Conservation (phyloP, 2,888 invertebrate genomes). For the Margaritifera margaritifera region DNA sequence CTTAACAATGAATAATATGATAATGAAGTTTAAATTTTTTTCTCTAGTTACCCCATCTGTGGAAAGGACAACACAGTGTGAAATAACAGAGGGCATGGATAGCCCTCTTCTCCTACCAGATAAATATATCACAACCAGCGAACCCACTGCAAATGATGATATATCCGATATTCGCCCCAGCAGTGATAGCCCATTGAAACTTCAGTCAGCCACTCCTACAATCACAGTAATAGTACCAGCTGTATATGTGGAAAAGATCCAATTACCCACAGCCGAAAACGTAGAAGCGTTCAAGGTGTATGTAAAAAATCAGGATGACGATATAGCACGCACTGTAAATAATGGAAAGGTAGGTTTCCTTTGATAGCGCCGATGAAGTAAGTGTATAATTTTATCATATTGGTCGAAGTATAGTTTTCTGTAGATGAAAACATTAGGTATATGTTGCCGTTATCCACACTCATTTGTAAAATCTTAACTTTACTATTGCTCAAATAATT, state of each 20-base stretch:
- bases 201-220: slow-evolving; percentile 16
- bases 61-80: slow-evolving; percentile 12
- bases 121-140: slow-evolving; percentile 24
- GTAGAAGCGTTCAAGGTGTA: slow-evolving; percentile 16
- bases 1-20: no score
- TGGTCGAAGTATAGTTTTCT: no score
- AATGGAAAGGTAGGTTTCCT: slow-evolving; percentile 15
- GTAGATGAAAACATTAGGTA: no score
- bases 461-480: no score
- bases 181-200: slow-evolving; percentile 15
- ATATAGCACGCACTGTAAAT: slow-evolving; percentile 12
- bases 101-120: slow-evolving; percentile 17
- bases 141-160: slow-evolving; percentile 20
- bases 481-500: no score
- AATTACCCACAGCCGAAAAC: slow-evolving; percentile 14
- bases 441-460: no score
- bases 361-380: no score
- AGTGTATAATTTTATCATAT: no score
- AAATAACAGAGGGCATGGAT: slow-evolving; percentile 19
- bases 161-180: slow-evolving; percentile 22
- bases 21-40: no score
- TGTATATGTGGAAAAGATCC: slow-evolving; percentile 18
- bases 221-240: slow-evolving; percentile 24
- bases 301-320: slow-evolving; percentile 12
- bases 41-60: neutral